Evolutionary conservation across 2,113 vertebrate species (phyloP).

Genomic region (Oncorhynchus masou): DNA sequence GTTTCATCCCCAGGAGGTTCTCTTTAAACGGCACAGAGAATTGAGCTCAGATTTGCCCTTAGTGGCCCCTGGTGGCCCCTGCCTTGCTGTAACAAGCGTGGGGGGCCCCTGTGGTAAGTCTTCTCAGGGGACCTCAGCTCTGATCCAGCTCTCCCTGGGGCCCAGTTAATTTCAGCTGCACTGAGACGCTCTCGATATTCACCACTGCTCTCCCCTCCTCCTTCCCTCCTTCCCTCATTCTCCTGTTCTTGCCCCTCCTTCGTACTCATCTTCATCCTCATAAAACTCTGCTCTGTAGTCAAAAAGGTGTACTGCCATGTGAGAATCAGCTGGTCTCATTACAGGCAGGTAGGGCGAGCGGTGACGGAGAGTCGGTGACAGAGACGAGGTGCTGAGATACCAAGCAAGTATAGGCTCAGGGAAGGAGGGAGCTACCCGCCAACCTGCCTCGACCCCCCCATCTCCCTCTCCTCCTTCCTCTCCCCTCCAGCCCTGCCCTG

Average conservation of each 20-base stretch:
- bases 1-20: constrained; percentile 38
- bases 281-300: not conserved
- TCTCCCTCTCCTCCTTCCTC: constrained; percentile 1
- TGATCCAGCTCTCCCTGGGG: constrained; percentile 62
- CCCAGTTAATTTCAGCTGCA: constrained; percentile 73
- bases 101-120: constrained; percentile 68
- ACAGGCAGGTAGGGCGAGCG: constrained; percentile 31
- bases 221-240: constrained; percentile 14
- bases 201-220: constrained; percentile 57
- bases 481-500: constrained; percentile 24
- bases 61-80: constrained; percentile 63
- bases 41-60: constrained; percentile 65
- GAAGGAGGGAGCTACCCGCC: not conserved
- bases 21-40: constrained; percentile 59
- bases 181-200: constrained; percentile 59
- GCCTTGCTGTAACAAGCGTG: constrained; percentile 72
- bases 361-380: constrained; percentile 47
- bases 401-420: not conserved
- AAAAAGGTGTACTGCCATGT: constrained; percentile 52
- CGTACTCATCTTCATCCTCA: not conserved
- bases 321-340: constrained; percentile 58
- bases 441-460: constrained; percentile 1
- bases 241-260: not conserved
- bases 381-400: not conserved
- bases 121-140: constrained; percentile 61